Percentiles rank a stretch among this genome's conserved stretches.
Conservation (phyloP, 2,113 vertebrate species). For the Aspiorhynchus laticeps region DNA sequence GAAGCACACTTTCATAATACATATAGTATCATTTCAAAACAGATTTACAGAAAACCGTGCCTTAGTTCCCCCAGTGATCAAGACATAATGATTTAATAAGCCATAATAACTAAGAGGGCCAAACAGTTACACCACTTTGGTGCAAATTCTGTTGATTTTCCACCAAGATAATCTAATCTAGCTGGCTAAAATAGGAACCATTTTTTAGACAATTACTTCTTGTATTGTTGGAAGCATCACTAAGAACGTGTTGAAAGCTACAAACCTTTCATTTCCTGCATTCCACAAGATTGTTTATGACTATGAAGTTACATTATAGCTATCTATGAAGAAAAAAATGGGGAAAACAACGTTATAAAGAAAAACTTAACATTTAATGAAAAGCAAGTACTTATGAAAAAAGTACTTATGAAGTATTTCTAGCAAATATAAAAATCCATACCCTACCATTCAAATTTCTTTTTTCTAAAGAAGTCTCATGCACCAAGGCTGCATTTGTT, state of each 20-base stretch:
- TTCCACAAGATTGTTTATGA: neutral
- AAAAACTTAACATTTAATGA: neutral
- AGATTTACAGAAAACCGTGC: neutral
- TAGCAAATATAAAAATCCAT: neutral
- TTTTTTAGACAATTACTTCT: neutral
- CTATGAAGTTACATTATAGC: neutral
- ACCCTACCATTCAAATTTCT: neutral
- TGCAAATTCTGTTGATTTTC: neutral
- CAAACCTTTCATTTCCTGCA: neutral
- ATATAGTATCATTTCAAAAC: neutral
- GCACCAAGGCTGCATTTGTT: neutral
- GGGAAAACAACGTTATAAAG: neutral
- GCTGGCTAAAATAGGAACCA: neutral
- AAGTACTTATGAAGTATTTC: neutral
- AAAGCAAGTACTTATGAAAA: neutral
- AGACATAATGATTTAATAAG: neutral
- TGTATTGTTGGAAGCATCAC: neutral
- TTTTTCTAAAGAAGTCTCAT: neutral
- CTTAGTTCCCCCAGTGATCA: neutral
- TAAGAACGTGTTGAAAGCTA: neutral
- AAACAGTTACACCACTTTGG: neutral
- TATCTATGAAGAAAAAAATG: neutral
- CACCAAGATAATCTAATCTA: constrained; percentile 13
- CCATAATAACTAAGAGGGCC: neutral
- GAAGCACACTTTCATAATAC: neutral